A percentile compares a stretch with the other conserved stretches of the same genome.
Evolutionary conservation across 2,888 invertebrate species (phyloP).

Genomic region (Tholera decimalis): DNA sequence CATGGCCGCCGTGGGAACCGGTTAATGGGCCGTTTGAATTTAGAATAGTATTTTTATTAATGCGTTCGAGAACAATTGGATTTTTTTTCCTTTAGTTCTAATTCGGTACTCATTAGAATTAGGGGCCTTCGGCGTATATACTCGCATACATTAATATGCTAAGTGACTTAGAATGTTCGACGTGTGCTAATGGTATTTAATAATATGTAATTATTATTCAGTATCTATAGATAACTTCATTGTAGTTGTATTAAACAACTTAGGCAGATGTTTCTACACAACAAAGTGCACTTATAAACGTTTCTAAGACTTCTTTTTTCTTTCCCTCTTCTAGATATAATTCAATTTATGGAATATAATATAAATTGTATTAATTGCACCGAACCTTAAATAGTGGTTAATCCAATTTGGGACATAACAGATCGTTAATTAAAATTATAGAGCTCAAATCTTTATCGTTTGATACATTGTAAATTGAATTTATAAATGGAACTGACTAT

Average conservation of each 20-base stretch:
- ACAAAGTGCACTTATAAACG: constrained; percentile 7
- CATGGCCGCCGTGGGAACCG: constrained; percentile 91
- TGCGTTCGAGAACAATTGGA: constrained; percentile 85
- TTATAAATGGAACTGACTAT: constrained; percentile 11
- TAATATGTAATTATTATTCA: constrained; percentile 37
- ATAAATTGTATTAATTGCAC: constrained; percentile 12
- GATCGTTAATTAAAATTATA: constrained; percentile 34
- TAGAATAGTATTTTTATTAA: constrained; percentile 91
- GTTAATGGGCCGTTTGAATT: constrained; percentile 91
- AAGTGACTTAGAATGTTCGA: constrained; percentile 38
- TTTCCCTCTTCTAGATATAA: background rate
- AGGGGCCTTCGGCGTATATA: constrained; percentile 44
- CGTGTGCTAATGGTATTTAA: constrained; percentile 41
- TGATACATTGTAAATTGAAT: constrained; percentile 31
- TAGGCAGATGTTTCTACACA: constrained; percentile 37
- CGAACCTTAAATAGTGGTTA: constrained; percentile 2
- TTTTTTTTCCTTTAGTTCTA: constrained; percentile 75
- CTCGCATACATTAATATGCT: constrained; percentile 27
- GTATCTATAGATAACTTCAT: constrained; percentile 13
- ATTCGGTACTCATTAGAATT: constrained; percentile 56
- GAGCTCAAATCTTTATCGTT: constrained; percentile 22
- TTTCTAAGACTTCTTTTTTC: background rate
- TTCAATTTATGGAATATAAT: background rate
- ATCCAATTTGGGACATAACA: constrained; percentile 30
- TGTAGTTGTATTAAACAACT: constrained; percentile 11